Evolutionary conservation across 1,140 invertebrate species (phyloP).

Genomic region (Phthorimaea operculella): DNA sequence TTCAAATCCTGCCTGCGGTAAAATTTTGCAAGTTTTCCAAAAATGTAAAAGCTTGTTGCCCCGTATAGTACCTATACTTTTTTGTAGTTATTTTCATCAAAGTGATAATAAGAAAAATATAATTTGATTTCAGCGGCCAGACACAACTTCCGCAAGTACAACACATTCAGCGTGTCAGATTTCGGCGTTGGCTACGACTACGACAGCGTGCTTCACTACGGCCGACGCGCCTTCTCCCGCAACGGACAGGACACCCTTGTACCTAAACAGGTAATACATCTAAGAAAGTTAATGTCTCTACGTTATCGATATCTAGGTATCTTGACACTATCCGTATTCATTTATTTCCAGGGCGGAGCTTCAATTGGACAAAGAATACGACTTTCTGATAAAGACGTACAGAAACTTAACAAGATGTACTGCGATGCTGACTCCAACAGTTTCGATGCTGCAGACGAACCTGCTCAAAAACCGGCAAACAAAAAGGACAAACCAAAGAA

Average conservation of each 20-base stretch:
- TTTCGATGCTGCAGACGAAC: slow-evolving; percentile 21
- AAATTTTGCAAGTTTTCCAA: no score
- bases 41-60: no score
- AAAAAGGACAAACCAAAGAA: slow-evolving; percentile 43
- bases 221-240: slow-evolving; percentile 73
- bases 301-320: no score
- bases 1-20: no score
- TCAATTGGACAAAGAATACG: slow-evolving; percentile 74
- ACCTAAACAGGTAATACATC: slow-evolving; percentile 55
- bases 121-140: slow-evolving; percentile 33
- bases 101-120: background rate
- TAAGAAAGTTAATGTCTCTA: background rate
- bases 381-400: slow-evolving; percentile 74
- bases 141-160: slow-evolving; percentile 79
- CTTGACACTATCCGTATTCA: background rate
- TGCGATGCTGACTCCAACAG: slow-evolving; percentile 42
- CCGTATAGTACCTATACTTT: no score
- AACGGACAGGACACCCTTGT: slow-evolving; percentile 74
- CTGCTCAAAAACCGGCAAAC: slow-evolving; percentile 17
- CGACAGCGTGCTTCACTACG: slow-evolving; percentile 80
- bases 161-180: slow-evolving; percentile 71
- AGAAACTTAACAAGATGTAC: slow-evolving; percentile 78
- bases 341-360: slow-evolving; percentile 38
- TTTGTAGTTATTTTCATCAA: background rate
- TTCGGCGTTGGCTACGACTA: slow-evolving; percentile 77